Conservation (phyloP, 2,888 invertebrate species). For the Ophonus ardosiacus region DNA sequence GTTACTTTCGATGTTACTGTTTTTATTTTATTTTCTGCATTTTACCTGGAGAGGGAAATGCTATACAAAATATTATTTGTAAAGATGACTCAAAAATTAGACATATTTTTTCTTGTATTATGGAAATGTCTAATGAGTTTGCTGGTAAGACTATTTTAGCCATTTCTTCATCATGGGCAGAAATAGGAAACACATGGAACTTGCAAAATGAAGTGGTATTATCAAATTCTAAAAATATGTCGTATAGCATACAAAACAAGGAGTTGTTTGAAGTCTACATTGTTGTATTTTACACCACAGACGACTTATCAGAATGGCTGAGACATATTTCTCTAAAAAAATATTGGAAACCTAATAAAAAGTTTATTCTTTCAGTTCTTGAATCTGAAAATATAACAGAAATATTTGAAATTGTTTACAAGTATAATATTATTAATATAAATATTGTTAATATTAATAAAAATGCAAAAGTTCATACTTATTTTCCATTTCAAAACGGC, state of each 20-base stretch:
- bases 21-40: neutral
- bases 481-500: neutral
- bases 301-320: neutral
- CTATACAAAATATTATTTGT: neutral
- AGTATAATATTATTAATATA: constrained; percentile 18
- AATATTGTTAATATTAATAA: neutral
- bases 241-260: neutral
- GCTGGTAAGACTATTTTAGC: neutral
- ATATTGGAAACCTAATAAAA: neutral
- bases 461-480: neutral
- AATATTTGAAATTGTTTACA: constrained; percentile 3
- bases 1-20: neutral
- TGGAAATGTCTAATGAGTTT: neutral
- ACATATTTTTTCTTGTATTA: neutral
- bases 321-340: neutral
- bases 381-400: neutral
- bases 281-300: neutral
- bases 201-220: neutral
- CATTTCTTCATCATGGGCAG: neutral
- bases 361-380: neutral
- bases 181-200: neutral
- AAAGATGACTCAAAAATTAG: neutral
- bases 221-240: neutral
- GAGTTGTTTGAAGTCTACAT: neutral
- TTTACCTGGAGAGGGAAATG: neutral